Evolutionary conservation across 2,113 vertebrate genomes (phyloP), one percentile per base, ranked within the genome.

Genomic region (Nothoprocta perdicaria): DNA sequence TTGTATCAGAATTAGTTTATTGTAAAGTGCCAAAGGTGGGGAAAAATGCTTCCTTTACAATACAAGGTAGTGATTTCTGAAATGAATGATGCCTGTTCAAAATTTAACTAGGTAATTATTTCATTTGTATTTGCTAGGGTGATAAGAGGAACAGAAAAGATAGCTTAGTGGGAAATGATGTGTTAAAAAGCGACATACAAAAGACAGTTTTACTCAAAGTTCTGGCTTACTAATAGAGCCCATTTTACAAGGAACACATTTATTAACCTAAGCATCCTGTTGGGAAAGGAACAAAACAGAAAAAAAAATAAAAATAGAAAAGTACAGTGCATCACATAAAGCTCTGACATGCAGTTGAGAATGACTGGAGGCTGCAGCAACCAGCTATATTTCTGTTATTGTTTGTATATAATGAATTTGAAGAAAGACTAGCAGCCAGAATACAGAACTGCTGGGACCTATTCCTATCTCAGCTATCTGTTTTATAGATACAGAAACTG

Each of bases 1-100:
- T 99, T 98, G 98, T 96, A 98, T 98, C 95, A 98, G 95, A 98
- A 98, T 86, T 89, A 95, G 97, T 98, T 97, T 97, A 96, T 96
- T 97, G 96, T 97, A 93, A 98, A 98, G 97, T 97, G 97, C 97
- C 97, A 98, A 98, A 98, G 97, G 96, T 98, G 97, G 83, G 95
- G 27, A 38, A 97, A 97, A 97, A 96, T 98, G 97, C 95, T 98
- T 98, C 94, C 95, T 98, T 97, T 97, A 94, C 97, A 97, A 77
- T 96, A 96, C 83, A 95, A 95, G 93, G 91, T 97, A 98, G 98
- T 50, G 88, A 96, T 97, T 97, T 97, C 97, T 97, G 97, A 98
- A 98, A 97, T 96, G 96, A 97, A 96, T 98, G 98, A 97, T 95
- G 90, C 91, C 89, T 96, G 92, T 93, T 96, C 94, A 93, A 96